Conservation (phyloP, 2,113 vertebrate species). For the Phyllostomus hastatus region DNA sequence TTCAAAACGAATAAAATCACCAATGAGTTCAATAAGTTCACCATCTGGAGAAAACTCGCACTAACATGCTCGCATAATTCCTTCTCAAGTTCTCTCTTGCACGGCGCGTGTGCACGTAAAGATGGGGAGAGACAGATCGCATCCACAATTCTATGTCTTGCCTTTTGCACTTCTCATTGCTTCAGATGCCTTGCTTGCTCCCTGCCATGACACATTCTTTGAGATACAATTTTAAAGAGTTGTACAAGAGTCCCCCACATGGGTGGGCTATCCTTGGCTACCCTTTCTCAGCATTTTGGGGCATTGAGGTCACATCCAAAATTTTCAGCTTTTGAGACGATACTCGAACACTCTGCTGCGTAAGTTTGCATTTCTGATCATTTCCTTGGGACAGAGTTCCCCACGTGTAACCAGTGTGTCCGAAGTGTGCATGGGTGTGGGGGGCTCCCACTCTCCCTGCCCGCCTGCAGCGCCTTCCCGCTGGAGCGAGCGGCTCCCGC, state of each 20-base stretch:
- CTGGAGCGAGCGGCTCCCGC: accelerated
- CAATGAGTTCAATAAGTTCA: background rate
- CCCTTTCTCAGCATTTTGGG: background rate
- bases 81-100: background rate
- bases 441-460: background rate
- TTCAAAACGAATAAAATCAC: background rate
- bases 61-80: background rate
- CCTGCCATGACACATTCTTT: background rate
- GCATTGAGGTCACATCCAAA: background rate
- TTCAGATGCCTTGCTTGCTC: background rate
- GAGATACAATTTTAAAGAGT: background rate
- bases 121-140: background rate
- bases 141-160: background rate
- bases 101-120: background rate
- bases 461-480: background rate
- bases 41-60: background rate
- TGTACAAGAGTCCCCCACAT: background rate
- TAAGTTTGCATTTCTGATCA: background rate
- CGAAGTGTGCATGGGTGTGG: background rate
- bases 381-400: background rate
- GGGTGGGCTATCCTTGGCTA: background rate
- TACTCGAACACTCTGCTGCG: accelerated
- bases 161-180: background rate
- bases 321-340: background rate
- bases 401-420: too few species aligned